Percentiles rank a stretch among this genome's conserved stretches.
Conservation (phyloP, 2,797 vertebrate genomes). For the Taeniopygia guttata region DNA sequence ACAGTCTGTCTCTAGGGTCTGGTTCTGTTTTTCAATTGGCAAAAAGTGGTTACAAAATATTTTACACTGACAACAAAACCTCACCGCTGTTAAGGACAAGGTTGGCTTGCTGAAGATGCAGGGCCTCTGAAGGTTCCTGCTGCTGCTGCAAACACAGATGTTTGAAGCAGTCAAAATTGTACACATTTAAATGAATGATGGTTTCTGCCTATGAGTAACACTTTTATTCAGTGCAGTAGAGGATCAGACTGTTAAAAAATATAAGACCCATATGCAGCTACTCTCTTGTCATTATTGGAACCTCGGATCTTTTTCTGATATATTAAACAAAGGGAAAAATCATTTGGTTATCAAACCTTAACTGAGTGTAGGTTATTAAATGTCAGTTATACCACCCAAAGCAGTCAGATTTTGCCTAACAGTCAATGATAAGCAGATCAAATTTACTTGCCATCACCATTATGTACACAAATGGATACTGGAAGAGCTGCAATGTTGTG, state of each 20-base stretch:
- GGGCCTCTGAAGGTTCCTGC: not conserved
- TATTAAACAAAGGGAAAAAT: not conserved
- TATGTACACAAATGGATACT: not conserved
- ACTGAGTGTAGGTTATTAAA: not conserved
- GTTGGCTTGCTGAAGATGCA: not conserved
- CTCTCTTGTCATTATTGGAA: not conserved
- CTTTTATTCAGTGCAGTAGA: not conserved
- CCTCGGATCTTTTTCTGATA: not conserved
- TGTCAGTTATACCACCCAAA: not conserved
- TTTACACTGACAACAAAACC: not conserved
- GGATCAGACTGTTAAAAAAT: not conserved
- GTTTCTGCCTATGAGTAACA: not conserved
- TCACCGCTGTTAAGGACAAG: not conserved
- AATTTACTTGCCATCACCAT: not conserved
- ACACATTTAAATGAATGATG: not conserved
- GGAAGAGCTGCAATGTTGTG: fast-evolving
- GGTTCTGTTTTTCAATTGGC: conserved; percentile 23
- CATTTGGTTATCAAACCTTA: not conserved
- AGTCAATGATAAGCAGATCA: not conserved
- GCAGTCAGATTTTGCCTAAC: not conserved
- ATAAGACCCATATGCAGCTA: not conserved
- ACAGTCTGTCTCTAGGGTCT: not conserved
- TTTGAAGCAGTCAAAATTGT: not conserved
- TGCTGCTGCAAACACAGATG: not conserved
- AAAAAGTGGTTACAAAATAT: not conserved